Base-by-base conservation (phyloP, 2,888 invertebrate species). In the Ceraclea dissimilis region DNA sequence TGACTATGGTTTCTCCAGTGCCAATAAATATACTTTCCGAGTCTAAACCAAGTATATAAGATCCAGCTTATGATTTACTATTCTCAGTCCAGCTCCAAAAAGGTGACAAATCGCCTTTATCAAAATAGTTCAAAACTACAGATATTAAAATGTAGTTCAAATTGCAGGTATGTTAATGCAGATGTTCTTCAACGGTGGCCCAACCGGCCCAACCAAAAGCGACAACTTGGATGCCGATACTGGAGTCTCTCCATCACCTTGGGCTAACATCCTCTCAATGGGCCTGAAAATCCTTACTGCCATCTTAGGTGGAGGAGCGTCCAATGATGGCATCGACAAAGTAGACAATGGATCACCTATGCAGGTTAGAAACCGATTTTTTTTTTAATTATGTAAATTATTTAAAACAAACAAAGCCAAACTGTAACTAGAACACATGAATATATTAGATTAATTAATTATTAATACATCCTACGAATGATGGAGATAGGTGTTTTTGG, bases 281-380 rank as follows among this genome's bases (percentile, higher is more conserved):
- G 93, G 93, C 51, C 79, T 93, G 55, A 88, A 90, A 73, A 88
- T 93, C 66, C 79, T 93, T 61, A 88, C 90, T 22, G 89, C 90
- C 34, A 79, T 93, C 64, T 78, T 93, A 56, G 90, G 91, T 51
- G 86, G 85, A 33, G 82, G 80, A 20, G 85, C 82, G 33, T 83
- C 83, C 48, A 83, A 82, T 65, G 90, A 90, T 68, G 90, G 90
- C 57, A 91, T 92, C 71, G 93, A 93, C 71, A 93, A 93, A 74
- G 90, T 92, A 57, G 93, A 93, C 74, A 90, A 90, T 70, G 89
- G 87, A 67, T 86, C 86, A 62, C 91, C 92, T 59, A 88, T 92
- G 87, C 92, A 91, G 89, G 92, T 92, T 82, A 69, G 67, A 17
- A n/a, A 49, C 19, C 4, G 6, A 16, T 44, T 16, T n/a, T 5